Base-by-base conservation (phyloP, 2,888 invertebrate species). In the Agrypnus murinus region DNA sequence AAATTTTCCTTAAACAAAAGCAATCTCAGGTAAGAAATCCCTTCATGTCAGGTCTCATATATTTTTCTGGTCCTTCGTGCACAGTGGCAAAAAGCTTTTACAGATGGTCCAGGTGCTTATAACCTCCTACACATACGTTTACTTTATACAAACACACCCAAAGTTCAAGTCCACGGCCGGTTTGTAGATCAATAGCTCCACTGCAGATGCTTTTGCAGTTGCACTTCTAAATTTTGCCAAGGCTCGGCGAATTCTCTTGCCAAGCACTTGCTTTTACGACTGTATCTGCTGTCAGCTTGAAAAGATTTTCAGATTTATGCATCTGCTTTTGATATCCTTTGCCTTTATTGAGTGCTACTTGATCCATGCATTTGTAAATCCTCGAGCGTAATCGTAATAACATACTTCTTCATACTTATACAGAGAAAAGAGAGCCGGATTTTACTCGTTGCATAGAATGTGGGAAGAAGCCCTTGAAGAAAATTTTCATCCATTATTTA, bases 61-160 rank as follows among this genome's bases (percentile, higher is more conserved):
- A 34, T 58, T 58, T 72, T 72, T 57, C 5, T 25, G 25, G 25
- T 25, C 25, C 53, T 64, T n/a, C n/a, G 25, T 62, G 57, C 17
- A 58, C 58, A 36, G 64, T 45, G 50, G 58, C 57, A 66, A 63
- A 66, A 38, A 66, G 46, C 55, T 9, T 50, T 71, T 63, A 57
- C 70, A 72, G 69, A 62, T 72, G 67, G 70, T 48, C 80, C 80
- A 80, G 80, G 78, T 80, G 80, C 75, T n/a, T 74, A 65, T 55
- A 58, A 67, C 77, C 80, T 76, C 78, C 78, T 75, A 80, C 78
- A 80, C 78, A 76, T 76, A 69, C 62, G 50, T 71, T 64, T 75
- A 72, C 75, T 74, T 76, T 77, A 72, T 76, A 73, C 66, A 75
- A 77, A 77, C 75, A 76, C 69, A 73, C 55, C 71, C 50, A 75